Conservation (phyloP, 1,140 invertebrate species). For the Atopsyche davidsoni region DNA sequence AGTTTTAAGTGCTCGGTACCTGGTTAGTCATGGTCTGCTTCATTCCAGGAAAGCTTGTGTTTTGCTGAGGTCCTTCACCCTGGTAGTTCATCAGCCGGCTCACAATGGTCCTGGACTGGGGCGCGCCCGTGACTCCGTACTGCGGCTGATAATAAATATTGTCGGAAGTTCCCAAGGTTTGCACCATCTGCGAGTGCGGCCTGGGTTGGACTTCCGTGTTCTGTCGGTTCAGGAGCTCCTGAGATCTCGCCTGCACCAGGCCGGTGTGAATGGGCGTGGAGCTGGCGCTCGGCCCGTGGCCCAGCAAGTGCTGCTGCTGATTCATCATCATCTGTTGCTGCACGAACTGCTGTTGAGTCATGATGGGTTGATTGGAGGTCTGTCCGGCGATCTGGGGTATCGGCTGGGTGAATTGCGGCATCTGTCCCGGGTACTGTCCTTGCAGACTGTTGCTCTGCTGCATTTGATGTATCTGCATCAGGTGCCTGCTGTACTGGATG, state of each 20-base stretch:
- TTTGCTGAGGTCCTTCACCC: slow-evolving; percentile 17
- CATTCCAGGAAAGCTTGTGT: slow-evolving; percentile 1
- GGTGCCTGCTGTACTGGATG: slow-evolving; percentile 34
- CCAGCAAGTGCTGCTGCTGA: slow-evolving; percentile 32
- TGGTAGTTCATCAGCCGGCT: slow-evolving; percentile 13
- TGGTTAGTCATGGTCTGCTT: slow-evolving; percentile 9
- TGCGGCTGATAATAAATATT: slow-evolving; percentile 29
- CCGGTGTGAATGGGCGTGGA: slow-evolving; percentile 27
- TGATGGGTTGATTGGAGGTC: slow-evolving; percentile 36
- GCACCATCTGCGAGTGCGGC: slow-evolving; percentile 24
- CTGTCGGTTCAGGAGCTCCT: slow-evolving; percentile 49
- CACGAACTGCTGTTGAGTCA: slow-evolving; percentile 33
- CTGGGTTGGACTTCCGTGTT: slow-evolving; percentile 27
- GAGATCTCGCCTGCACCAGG: slow-evolving; percentile 45
- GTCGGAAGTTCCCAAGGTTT: slow-evolving; percentile 23
- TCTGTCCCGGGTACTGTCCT: slow-evolving; percentile 31
- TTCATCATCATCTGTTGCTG: slow-evolving; percentile 43
- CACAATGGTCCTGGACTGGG: slow-evolving; percentile 5
- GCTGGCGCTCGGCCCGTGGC: slow-evolving; percentile 26
- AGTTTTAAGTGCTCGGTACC: slow-evolving; percentile 1
- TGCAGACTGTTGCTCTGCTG: slow-evolving; percentile 50
- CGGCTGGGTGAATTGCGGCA: slow-evolving; percentile 33
- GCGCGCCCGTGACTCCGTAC: slow-evolving; percentile 16
- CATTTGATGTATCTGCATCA: slow-evolving; percentile 47
- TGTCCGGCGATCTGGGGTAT: slow-evolving; percentile 17